Conservation (phyloP, 2,113 vertebrate genomes). For the Montifringilla adamsi region DNA sequence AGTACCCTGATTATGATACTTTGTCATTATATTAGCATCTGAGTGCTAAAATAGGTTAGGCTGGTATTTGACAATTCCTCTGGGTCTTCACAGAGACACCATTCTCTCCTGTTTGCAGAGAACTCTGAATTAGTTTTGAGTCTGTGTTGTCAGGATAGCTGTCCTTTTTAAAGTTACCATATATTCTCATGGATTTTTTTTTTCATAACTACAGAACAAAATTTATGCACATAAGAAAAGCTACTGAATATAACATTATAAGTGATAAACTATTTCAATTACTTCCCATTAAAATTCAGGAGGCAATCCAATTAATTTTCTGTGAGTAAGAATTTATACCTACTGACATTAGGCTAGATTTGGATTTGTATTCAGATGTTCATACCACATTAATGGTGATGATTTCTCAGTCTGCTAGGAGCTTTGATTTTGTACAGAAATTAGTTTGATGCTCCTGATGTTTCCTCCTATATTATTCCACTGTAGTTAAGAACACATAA, state of each 20-base stretch:
- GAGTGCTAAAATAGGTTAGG: not conserved
- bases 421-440: constrained; percentile 37
- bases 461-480: not conserved
- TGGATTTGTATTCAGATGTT: constrained; percentile 27
- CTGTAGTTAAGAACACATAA: not conserved
- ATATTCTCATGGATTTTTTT: not conserved
- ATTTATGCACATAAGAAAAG: not conserved
- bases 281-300: constrained; percentile 39
- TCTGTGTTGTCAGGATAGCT: not conserved
- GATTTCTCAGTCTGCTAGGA: constrained; percentile 9
- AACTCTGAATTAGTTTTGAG: not conserved
- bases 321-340: not conserved
- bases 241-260: not conserved
- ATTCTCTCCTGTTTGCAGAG: not conserved
- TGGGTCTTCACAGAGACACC: not conserved
- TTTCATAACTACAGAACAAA: not conserved
- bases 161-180: not conserved
- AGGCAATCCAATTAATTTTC: not conserved
- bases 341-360: not conserved
- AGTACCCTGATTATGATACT: not conserved
- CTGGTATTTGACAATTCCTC: not conserved
- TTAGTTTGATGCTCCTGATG: not conserved
- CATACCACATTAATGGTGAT: not conserved
- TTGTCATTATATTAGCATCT: not conserved
- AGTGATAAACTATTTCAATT: constrained; percentile 11